These are phyloP conservation scores for Eurystomus glaucurus DNA, from an alignment of 2,797 vertebrate species.

Conservation along the genomic window DNA sequence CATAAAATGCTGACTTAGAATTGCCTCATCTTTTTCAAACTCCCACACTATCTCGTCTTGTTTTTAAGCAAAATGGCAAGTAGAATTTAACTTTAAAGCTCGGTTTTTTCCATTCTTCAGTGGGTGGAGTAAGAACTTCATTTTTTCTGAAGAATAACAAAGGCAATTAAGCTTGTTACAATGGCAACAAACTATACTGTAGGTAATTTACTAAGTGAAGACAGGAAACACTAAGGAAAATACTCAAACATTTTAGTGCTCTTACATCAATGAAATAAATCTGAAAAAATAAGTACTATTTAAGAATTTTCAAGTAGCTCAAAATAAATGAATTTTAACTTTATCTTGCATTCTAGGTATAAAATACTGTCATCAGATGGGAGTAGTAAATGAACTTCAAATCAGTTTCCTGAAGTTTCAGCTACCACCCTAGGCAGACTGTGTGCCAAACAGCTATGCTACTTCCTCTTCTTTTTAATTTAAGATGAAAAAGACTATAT, in stretches of 20 bases:
- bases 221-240: background rate
- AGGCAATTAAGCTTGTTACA: background rate
- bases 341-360: background rate
- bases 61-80: background rate
- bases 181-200: background rate
- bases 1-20: background rate
- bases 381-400: background rate
- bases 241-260: background rate
- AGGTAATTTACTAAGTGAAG: background rate
- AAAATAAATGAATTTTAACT: background rate
- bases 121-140: background rate
- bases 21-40: background rate
- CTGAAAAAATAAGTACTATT: background rate
- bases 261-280: background rate
- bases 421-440: background rate
- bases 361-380: constrained; percentile 7
- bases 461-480: background rate
- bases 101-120: background rate
- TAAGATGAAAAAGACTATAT: background rate
- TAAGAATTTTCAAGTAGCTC: background rate
- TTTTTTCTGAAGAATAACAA: constrained; percentile 9
- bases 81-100: background rate
- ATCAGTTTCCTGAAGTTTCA: background rate
- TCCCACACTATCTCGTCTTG: background rate
- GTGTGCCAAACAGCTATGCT: background rate